Percentiles rank a stretch among this genome's conserved stretches.
Conservation (phyloP, 2,113 vertebrate genomes). For the Chascanopsetta lugubris region DNA sequence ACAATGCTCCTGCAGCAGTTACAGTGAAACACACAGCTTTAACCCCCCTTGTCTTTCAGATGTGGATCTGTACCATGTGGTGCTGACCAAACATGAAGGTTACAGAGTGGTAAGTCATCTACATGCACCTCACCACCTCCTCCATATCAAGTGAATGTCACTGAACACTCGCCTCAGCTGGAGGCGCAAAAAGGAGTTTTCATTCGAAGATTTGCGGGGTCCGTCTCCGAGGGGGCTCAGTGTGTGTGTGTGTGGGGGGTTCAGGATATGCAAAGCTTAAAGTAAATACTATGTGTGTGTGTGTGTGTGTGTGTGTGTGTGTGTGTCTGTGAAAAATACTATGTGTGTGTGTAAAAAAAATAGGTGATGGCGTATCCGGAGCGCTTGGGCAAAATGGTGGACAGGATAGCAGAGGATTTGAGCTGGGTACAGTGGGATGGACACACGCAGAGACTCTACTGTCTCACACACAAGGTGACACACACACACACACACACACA, state of each 20-base stretch:
- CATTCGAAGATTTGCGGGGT: too few relatives aligned
- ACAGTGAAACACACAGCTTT: neutral
- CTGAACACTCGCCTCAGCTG: neutral
- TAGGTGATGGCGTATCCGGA: slow-evolving; percentile 88
- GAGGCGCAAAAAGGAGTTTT: too few relatives aligned
- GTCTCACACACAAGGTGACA: slow-evolving; percentile 84
- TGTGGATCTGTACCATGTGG: slow-evolving; percentile 88
- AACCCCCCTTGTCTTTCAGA: slow-evolving; percentile 78
- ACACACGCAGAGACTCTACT: slow-evolving; percentile 89
- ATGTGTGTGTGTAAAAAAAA: too few relatives aligned
- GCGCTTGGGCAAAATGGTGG: slow-evolving; percentile 78
- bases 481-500: slow-evolving; percentile 9
- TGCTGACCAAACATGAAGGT: slow-evolving; percentile 83
- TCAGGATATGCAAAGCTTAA: slow-evolving; percentile 18
- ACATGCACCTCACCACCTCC: neutral
- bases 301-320: slow-evolving; percentile 43
- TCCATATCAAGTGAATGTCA: neutral
- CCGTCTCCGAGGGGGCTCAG: too few relatives aligned
- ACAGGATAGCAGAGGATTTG: slow-evolving; percentile 89
- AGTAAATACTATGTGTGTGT: too few relatives aligned
- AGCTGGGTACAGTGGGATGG: slow-evolving; percentile 94
- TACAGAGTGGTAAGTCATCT: slow-evolving; percentile 88
- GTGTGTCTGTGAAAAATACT: slow-evolving; percentile 37
- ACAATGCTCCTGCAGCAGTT: too few relatives aligned
- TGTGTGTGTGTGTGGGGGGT: slow-evolving; percentile 43